Evolutionary conservation across 2,888 invertebrate species (phyloP).

Genomic region (Cheilosia vernalis): DNA sequence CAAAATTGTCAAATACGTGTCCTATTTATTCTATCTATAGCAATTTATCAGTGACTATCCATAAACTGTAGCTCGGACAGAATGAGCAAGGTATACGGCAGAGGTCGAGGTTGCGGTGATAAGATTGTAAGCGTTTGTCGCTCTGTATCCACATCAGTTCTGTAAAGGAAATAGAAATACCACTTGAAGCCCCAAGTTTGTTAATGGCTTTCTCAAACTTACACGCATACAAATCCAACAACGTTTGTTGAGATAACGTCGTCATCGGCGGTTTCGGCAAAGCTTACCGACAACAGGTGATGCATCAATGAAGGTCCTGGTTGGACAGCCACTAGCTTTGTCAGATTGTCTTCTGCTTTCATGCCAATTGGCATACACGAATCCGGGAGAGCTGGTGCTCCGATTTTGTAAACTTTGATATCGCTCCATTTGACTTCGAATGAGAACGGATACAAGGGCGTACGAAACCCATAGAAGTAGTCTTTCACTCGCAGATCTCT

Average conservation of each 20-base stretch:
- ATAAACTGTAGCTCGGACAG: slow-evolving; percentile 97
- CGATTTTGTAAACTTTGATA: slow-evolving; percentile 96
- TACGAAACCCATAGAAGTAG: slow-evolving; percentile 96
- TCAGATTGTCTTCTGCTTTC: slow-evolving; percentile 94
- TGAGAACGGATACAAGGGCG: slow-evolving; percentile 95
- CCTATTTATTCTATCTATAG: not conserved
- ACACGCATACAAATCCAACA: slow-evolving; percentile 96
- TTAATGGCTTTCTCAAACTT: slow-evolving; percentile 84
- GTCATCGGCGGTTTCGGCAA: slow-evolving; percentile 92
- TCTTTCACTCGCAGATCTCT: slow-evolving; percentile 93
- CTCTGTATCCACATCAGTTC: slow-evolving; percentile 95
- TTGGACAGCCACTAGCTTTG: slow-evolving; percentile 92
- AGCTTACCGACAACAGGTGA: slow-evolving; percentile 94
- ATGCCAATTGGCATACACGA: slow-evolving; percentile 98
- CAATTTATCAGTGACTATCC: slow-evolving; percentile 89
- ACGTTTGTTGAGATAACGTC: slow-evolving; percentile 94
- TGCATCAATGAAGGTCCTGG: slow-evolving; percentile 92
- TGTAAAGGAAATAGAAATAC: slow-evolving; percentile 82
- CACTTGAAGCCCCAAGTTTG: not conserved
- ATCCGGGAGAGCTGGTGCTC: slow-evolving; percentile 95
- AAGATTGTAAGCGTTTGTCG: slow-evolving; percentile 94
- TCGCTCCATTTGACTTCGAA: slow-evolving; percentile 97
- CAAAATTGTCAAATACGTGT: too few species aligned
- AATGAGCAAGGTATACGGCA: slow-evolving; percentile 93
- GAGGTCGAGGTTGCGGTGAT: slow-evolving; percentile 96